phyloP scores from a whole-genome alignment of 2,888 invertebrate species.

The Meloe dianella region DNA sequence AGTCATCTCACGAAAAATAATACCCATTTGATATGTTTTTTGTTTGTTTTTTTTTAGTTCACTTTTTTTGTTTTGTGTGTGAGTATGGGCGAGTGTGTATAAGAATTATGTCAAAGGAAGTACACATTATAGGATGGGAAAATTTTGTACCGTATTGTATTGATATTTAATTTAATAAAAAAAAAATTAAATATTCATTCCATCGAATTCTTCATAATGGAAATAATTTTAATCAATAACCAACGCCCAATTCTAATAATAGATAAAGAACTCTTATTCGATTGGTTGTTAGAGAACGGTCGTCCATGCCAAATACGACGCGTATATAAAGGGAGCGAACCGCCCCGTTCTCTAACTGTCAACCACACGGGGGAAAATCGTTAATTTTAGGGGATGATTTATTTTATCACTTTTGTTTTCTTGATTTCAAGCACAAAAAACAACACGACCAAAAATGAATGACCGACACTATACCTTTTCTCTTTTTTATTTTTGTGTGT shows the following conservation, averaged over 20 bases:
- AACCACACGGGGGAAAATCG: neutral
- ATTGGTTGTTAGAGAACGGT: slow-evolving; percentile 20
- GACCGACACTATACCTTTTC: too few species aligned
- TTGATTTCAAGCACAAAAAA: neutral
- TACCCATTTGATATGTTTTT: slow-evolving; percentile 29
- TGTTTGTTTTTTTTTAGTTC: slow-evolving; percentile 11
- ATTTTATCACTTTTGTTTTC: neutral
- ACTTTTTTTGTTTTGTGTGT: neutral
- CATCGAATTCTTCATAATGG: neutral
- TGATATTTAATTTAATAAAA: neutral
- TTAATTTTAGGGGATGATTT: slow-evolving; percentile 2
- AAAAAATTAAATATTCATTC: neutral
- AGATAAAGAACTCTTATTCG: slow-evolving; percentile 12
- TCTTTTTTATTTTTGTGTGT: too few species aligned
- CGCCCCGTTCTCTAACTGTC: slow-evolving; percentile 10
- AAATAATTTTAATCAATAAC: slow-evolving; percentile 1
- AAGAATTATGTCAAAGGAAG: slow-evolving; percentile 37
- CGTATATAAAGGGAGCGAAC: slow-evolving; percentile 19
- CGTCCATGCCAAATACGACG: slow-evolving; percentile 14
- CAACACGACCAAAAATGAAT: neutral
- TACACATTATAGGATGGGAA: slow-evolving; percentile 42
- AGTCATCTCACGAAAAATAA: slow-evolving; percentile 39
- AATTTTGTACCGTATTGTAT: slow-evolving; percentile 11
- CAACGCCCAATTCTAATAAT: slow-evolving; percentile 17
- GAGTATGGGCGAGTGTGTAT: too few species aligned